Evolutionary conservation across 2,888 invertebrate species (phyloP).

Genomic region (Boloria selene): DNA sequence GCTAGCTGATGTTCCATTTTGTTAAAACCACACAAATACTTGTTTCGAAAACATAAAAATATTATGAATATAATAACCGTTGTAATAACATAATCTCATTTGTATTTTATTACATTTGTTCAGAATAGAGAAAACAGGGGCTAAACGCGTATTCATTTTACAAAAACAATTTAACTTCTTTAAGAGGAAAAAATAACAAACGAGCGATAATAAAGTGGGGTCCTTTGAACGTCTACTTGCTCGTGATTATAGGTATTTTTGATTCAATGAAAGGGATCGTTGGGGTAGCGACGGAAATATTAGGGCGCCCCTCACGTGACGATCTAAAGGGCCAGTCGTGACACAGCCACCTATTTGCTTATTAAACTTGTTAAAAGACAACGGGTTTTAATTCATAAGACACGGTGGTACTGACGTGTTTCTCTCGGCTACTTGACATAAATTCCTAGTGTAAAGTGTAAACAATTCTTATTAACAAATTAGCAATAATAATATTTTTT

Average conservation of each 20-base stretch:
- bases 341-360: constrained; percentile 40
- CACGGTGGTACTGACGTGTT: constrained; percentile 11
- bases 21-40: constrained; percentile 1
- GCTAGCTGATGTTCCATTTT: too few species aligned
- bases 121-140: constrained; percentile 7
- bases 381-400: constrained; percentile 23
- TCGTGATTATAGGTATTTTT: constrained; percentile 64
- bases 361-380: constrained; percentile 32
- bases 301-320: constrained; percentile 48
- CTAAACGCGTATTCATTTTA: constrained; percentile 21
- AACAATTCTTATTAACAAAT: too few species aligned
- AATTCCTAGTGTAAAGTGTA: background rate
- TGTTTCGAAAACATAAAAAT: constrained; percentile 5
- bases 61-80: constrained; percentile 6
- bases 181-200: constrained; percentile 44
- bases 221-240: constrained; percentile 61
- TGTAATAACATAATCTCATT: constrained; percentile 20
- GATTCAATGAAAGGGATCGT: constrained; percentile 69
- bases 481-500: too few species aligned
- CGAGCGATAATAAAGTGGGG: constrained; percentile 47
- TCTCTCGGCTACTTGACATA: constrained; percentile 14
- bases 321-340: constrained; percentile 37
- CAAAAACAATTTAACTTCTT: constrained; percentile 35
- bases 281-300: constrained; percentile 69
- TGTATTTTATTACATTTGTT: constrained; percentile 18